Base-by-base conservation (phyloP, 2,113 vertebrate species). In the Suncus etruscus region DNA sequence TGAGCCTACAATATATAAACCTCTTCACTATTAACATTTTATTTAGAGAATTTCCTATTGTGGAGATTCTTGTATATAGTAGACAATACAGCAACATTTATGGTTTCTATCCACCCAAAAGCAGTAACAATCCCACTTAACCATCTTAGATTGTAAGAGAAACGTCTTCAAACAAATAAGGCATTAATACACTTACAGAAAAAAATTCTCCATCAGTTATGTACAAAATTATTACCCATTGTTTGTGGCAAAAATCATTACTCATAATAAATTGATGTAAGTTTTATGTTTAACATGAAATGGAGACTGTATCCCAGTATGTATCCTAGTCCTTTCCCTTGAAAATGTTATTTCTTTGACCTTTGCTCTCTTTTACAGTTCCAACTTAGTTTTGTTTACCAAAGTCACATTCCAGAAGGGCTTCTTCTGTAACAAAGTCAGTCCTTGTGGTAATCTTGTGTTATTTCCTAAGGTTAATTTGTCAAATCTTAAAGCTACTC, bases 381-480 rank as follows among this genome's bases (percentile, higher is more conserved):
- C 93, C 94, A 94, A 94, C 72, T 31, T 50, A 92, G 61, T 73
- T 95, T 94, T 95, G 74, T 96, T 96, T 93, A 90, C 93, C 81
- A 69, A 83, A 76, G 22, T 84, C 89, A 92, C 77, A 90, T 94
- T 96, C 93, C 93, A 81, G 94, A 91, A 94, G 70, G 72, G 87
- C 90, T 76, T 27, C 70, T 39, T 65, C 87, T 94, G 86, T 82
- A 93, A 94, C 83, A 90, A 91, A 84, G 66, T 85, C 78, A 92
- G 80, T 25, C n/a, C 45, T 90, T 88, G 74, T 86, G 80, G 78
- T 91, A 78, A 88, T 47, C 70, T 80, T 83, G 92, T 77, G 61
- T 94, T 69, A 95, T 96, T 94, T 90, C 88, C 95, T 95, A 96
- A 81, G 88, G 89, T 87, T 75, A 72, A 47, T 72, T 91, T 92